Base-by-base conservation (phyloP, 2,797 vertebrate species). In the Mycteria americana region DNA sequence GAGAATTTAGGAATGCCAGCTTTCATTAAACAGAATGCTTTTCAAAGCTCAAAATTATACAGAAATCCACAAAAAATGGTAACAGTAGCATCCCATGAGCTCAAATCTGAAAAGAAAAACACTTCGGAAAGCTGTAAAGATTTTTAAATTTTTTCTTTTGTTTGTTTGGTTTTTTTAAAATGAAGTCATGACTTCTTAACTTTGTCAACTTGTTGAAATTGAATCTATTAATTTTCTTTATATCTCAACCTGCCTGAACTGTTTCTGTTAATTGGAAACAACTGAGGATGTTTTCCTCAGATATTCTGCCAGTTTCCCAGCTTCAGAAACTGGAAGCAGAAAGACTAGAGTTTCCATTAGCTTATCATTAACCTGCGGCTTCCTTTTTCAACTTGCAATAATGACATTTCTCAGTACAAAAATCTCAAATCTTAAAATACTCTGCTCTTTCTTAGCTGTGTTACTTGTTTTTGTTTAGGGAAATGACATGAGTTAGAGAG, bases 111-210 rank as follows among this genome's bases (percentile, higher is more conserved):
- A 92, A 85, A 84, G 14, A 65, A 56, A 76, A 75, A 15, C 14
- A 45, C 3, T 2, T 82, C 16, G 81, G 22, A 73, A 91, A 90
- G 7, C 3, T 30, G 9, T 63, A 59, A 39, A 63, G 12, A 11
- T 63, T 76, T 93, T 39, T 2, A 43, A 73, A 41, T 0, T 27
- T 59, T 43, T 24, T 13, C 0, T 6, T 23, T 27, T 28, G 0
- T 9, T 28, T 31, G 4, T 21, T 50, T 23, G 5, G 3, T 13
- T n/a, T 39, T 33, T 31, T 63, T 16, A 18, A 37, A 39, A 18
- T 43, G 2, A 16, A 28, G 1, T 30, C 0, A 56, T 8, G 3
- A 13, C 0, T 3, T 84, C 39, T 73, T 35, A 62, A 37, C 43
- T 70, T 62, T 76, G 2, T 45, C 14, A 63, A 10, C 11, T 74